These are phyloP conservation scores for Oligia strigilis DNA, from an alignment of 2,888 invertebrate species.

Conservation along the genomic window DNA sequence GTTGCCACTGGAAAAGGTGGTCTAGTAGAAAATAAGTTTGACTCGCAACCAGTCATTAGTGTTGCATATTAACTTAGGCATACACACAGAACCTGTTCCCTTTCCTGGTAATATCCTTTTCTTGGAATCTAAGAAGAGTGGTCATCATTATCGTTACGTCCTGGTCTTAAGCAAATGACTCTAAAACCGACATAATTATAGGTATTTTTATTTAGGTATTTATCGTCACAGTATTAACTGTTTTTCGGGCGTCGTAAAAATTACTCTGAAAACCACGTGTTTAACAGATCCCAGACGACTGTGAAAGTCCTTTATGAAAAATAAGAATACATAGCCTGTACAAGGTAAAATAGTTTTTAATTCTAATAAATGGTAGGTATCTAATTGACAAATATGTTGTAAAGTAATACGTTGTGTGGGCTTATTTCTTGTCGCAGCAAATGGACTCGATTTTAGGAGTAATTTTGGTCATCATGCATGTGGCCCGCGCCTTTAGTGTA, in stretches of 20 bases:
- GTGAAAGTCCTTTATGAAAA: not conserved
- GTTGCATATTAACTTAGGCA: not conserved
- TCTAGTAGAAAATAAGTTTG: not conserved
- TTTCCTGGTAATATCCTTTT: constrained; percentile 9
- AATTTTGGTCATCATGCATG: not conserved
- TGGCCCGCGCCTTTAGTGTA: not conserved
- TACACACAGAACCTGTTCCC: not conserved
- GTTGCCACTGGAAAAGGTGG: too few species aligned
- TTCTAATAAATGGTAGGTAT: not conserved
- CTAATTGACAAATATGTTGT: not conserved
- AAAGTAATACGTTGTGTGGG: not conserved
- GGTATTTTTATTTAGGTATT: too few species aligned
- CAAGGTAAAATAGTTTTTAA: not conserved
- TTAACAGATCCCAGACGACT: not conserved
- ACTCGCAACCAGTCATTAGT: not conserved
- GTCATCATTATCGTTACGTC: not conserved
- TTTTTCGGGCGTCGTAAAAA: not conserved
- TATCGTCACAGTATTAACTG: not conserved
- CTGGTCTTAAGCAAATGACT: not conserved
- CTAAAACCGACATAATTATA: too few species aligned
- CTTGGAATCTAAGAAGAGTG: not conserved
- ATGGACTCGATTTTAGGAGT: not conserved
- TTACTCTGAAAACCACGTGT: not conserved
- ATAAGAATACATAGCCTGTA: not conserved
- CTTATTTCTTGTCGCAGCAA: not conserved